A percentile compares a stretch with the other conserved stretches of the same genome.
These are phyloP conservation scores for Bactericera cockerelli DNA, from an alignment of 1,140 invertebrate species.

Conservation along the genomic window DNA sequence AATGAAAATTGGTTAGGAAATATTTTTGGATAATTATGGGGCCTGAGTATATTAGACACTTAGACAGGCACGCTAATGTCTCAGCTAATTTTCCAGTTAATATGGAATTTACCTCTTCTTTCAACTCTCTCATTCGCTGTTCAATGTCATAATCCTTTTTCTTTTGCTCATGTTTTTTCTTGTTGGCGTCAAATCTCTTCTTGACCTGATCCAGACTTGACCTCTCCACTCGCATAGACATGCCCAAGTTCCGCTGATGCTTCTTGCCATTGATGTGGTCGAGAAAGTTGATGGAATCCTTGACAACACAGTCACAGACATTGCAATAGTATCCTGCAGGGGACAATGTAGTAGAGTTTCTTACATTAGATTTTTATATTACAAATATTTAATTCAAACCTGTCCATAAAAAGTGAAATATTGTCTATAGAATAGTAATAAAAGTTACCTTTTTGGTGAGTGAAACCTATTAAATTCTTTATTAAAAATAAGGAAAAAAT, in stretches of 20 bases:
- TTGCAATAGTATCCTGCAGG: conserved; percentile 79
- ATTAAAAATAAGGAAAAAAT: too few relatives aligned
- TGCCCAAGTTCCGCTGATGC: conserved; percentile 96
- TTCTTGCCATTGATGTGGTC: conserved; percentile 99
- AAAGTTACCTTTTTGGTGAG: too few relatives aligned
- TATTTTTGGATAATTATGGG: too few relatives aligned
- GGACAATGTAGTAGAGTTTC: not conserved
- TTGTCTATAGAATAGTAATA: too few relatives aligned
- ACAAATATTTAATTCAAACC: too few relatives aligned
- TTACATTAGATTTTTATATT: too few relatives aligned
- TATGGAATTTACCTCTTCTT: conserved; percentile 75
- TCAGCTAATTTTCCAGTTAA: too few relatives aligned
- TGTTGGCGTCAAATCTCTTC: conserved; percentile 81
- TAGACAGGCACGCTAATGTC: too few relatives aligned
- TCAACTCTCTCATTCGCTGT: conserved; percentile 75
- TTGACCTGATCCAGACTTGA: conserved; percentile 92
- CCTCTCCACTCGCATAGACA: conserved; percentile 98
- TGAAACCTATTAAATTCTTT: too few relatives aligned
- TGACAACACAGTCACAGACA: conserved; percentile 98
- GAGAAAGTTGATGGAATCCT: conserved; percentile 98
- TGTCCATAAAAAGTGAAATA: too few relatives aligned
- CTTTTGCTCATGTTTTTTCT: conserved; percentile 88
- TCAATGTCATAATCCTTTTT: conserved; percentile 94
- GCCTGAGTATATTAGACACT: too few relatives aligned
- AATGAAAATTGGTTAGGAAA: too few relatives aligned